phyloP scores from a whole-genome alignment of 2,113 vertebrate genomes.

The Actenoides lindsayi region DNA sequence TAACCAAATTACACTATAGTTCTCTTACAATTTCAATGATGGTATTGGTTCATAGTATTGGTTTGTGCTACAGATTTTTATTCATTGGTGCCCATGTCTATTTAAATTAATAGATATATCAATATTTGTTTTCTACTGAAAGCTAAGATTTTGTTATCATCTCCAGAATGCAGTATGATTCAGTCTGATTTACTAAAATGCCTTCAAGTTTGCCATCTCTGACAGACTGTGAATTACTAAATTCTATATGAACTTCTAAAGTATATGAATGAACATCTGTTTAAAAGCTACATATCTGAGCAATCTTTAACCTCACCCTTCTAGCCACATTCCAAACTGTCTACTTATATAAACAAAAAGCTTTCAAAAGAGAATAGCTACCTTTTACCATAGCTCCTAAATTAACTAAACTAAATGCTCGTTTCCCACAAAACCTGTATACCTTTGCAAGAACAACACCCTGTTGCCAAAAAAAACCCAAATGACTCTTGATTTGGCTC shows the following conservation, averaged over 20 bases:
- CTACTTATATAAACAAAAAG: background rate
- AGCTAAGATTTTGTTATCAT: background rate
- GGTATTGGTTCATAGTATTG: background rate
- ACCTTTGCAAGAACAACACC: background rate
- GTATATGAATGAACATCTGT: background rate
- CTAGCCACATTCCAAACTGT: background rate
- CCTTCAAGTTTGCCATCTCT: background rate
- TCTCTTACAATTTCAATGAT: background rate
- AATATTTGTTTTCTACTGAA: background rate
- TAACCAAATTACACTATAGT: background rate
- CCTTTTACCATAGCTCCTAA: background rate
- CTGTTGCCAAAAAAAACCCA: background rate
- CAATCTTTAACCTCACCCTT: background rate
- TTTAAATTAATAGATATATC: background rate
- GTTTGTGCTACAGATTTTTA: background rate
- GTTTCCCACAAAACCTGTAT: background rate
- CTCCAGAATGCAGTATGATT: background rate
- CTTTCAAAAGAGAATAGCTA: background rate
- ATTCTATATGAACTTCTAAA: background rate
- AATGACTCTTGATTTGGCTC: background rate
- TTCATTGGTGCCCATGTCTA: background rate
- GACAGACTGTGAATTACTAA: background rate
- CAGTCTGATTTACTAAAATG: background rate
- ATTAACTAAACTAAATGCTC: background rate
- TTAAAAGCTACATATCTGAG: background rate